These are phyloP conservation scores for Endotricha flammealis DNA, from an alignment of 2,888 invertebrate genomes.

Conservation along the genomic window DNA sequence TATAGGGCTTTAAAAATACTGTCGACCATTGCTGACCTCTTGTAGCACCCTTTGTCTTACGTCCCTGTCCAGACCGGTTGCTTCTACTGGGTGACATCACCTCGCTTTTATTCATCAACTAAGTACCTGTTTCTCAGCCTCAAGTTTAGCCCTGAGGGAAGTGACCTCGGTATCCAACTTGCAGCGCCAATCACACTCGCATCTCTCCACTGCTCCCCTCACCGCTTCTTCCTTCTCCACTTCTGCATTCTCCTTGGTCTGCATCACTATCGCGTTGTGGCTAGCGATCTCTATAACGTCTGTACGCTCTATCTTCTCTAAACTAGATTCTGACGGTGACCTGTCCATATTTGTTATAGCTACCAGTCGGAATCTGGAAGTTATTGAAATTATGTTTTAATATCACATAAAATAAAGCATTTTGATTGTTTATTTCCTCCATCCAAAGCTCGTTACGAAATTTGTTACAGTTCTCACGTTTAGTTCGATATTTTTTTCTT, in stretches of 20 bases:
- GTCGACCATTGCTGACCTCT: no score
- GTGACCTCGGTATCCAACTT: conserved; percentile 52
- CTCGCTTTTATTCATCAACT: no score
- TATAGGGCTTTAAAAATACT: no score
- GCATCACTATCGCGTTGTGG: conserved; percentile 82
- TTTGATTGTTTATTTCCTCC: no score
- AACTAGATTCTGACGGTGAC: conserved; percentile 86
- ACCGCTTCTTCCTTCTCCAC: conserved; percentile 77
- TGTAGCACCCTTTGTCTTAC: no score
- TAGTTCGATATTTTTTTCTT: no score
- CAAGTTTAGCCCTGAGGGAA: conserved; percentile 60
- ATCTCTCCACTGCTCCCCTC: conserved; percentile 70
- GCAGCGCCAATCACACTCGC: conserved; percentile 79
- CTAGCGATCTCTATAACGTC: conserved; percentile 81
- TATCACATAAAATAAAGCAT: no score
- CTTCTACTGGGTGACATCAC: no score
- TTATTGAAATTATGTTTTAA: no score
- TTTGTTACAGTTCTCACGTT: no score
- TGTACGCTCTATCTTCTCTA: conserved; percentile 85
- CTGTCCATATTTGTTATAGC: conserved; percentile 84
- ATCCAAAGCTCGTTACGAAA: no score
- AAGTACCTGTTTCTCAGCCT: conserved; percentile 73
- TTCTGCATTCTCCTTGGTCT: conserved; percentile 82
- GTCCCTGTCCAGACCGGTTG: no score
- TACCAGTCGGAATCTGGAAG: conserved; percentile 83